A percentile compares a stretch with the other conserved stretches of the same genome.
Conservation (phyloP, 2,113 vertebrate species). For the Alligator sinensis region DNA sequence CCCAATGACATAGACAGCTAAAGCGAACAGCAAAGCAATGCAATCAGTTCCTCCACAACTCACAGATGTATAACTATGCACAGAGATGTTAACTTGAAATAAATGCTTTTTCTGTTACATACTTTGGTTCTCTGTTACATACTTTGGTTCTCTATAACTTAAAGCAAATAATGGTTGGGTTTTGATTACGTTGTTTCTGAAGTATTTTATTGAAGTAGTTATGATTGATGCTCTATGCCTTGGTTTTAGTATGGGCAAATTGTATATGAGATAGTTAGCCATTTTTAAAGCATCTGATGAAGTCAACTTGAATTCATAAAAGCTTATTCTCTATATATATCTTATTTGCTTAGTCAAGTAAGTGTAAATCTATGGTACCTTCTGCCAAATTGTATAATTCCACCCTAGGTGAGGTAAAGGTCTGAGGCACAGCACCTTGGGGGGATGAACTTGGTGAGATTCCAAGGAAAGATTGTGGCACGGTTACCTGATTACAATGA, state of each 20-base stretch:
- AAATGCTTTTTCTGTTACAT: neutral
- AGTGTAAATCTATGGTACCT: no score
- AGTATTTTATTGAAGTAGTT: neutral
- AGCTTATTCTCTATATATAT: no score
- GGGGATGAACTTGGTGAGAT: neutral
- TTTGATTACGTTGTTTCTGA: neutral
- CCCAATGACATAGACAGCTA: no score
- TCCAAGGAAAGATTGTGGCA: neutral
- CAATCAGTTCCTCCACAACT: neutral
- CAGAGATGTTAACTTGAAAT: fast-evolving
- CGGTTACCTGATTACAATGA: neutral
- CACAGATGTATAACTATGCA: fast-evolving
- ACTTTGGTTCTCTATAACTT: neutral
- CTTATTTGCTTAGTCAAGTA: no score
- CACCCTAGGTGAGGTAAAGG: neutral
- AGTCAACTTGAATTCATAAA: no score
- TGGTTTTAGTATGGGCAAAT: neutral
- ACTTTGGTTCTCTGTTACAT: neutral
- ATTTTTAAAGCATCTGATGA: no score
- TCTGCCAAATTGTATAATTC: neutral
- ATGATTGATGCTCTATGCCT: neutral
- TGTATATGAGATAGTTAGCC: no score
- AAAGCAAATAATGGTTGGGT: neutral
- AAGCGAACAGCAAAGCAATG: neutral
- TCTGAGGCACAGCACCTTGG: neutral